Percentiles rank a stretch among this genome's conserved stretches.
Evolutionary conservation across 1,140 invertebrate species (phyloP).

Genomic region (Oreohelix idahoensis): DNA sequence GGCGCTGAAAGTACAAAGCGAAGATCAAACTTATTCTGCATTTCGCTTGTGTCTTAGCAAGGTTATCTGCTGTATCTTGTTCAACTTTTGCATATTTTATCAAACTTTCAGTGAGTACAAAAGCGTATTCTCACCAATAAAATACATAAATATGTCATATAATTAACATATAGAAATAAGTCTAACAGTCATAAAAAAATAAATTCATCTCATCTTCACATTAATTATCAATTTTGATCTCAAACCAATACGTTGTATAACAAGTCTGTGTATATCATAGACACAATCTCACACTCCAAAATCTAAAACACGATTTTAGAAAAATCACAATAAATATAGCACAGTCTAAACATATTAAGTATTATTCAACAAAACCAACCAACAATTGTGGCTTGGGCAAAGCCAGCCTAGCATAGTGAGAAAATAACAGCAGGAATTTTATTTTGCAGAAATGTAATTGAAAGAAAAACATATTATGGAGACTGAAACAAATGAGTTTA

Average conservation of each 20-base stretch:
- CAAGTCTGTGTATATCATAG: slow-evolving; percentile 30
- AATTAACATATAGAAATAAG: slow-evolving; percentile 35
- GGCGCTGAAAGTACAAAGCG: slow-evolving; percentile 7
- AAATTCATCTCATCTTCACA: slow-evolving; percentile 36
- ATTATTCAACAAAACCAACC: slow-evolving; percentile 31
- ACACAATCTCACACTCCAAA: slow-evolving; percentile 14
- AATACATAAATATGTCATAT: slow-evolving; percentile 38
- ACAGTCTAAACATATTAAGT: slow-evolving; percentile 37
- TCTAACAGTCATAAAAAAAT: slow-evolving; percentile 29
- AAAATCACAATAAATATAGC: slow-evolving; percentile 42
- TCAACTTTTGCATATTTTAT: slow-evolving; percentile 38
- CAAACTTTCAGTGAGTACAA: slow-evolving; percentile 41
- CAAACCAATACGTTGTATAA: slow-evolving; percentile 37
- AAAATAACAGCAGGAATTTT: slow-evolving; percentile 38
- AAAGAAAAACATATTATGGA: neutral
- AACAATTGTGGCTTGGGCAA: slow-evolving; percentile 40
- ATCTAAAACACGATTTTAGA: slow-evolving; percentile 15
- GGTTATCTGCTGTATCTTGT: slow-evolving; percentile 25
- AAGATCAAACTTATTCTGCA: neutral
- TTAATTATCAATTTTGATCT: slow-evolving; percentile 36
- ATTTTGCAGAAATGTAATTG: neutral
- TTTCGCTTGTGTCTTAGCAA: slow-evolving; percentile 6
- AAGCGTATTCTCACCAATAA: slow-evolving; percentile 39
- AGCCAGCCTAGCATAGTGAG: slow-evolving; percentile 38
- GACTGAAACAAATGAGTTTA: neutral